phyloP scores from a whole-genome alignment of 2,888 invertebrate genomes.

The Neoascia interrupta region DNA sequence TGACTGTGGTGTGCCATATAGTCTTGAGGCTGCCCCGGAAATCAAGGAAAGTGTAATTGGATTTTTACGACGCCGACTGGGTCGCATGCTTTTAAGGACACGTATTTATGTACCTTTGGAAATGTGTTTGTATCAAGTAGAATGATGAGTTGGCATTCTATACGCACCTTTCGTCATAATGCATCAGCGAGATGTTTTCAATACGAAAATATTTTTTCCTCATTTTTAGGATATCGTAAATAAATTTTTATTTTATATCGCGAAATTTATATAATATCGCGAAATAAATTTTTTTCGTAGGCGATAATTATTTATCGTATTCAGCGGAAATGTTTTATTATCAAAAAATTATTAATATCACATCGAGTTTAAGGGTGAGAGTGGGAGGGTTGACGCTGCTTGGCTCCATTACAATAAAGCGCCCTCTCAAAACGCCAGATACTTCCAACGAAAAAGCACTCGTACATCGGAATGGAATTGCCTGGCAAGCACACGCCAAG shows the following conservation, averaged over 20 bases:
- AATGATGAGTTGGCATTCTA: conserved; percentile 22
- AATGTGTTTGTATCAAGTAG: conserved; percentile 11
- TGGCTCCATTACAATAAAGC: neutral
- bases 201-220: neutral
- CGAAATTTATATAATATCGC: conserved; percentile 25
- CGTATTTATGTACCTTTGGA: conserved; percentile 1
- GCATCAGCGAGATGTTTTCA: neutral
- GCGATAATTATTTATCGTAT: conserved; percentile 10
- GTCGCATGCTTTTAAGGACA: neutral
- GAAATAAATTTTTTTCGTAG: neutral
- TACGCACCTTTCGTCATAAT: neutral
- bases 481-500: neutral
- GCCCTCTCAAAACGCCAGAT: neutral
- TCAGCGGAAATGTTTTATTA: conserved; percentile 1
- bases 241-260: conserved; percentile 6
- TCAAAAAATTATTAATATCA: neutral
- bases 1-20: conserved; percentile 10
- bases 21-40: neutral
- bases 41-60: conserved; percentile 50
- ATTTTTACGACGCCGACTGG: conserved; percentile 47
- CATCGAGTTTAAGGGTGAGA: neutral
- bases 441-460: neutral
- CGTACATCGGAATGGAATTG: conserved; percentile 9
- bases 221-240: neutral
- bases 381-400: neutral